phyloP scores from a whole-genome alignment of 2,888 invertebrate species.

The Hedychridium roseum region DNA sequence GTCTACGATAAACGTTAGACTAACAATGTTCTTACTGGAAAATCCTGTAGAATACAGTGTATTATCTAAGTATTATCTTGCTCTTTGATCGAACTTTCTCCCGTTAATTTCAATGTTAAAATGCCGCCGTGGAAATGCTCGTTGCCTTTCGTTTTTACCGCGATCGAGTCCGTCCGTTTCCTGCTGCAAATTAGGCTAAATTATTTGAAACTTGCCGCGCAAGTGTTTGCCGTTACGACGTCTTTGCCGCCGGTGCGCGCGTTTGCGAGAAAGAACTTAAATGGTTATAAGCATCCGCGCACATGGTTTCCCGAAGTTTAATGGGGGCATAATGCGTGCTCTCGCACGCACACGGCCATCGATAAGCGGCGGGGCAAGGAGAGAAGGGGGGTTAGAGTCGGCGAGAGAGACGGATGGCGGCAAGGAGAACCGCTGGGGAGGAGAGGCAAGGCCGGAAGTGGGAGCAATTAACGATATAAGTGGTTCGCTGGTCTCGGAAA shows the following conservation, averaged over 20 bases:
- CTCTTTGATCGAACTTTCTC: too few species aligned
- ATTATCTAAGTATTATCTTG: too few species aligned
- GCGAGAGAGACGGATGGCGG: constrained; percentile 3
- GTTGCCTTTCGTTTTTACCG: neutral
- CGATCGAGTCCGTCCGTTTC: neutral
- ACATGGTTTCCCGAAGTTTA: constrained; percentile 22
- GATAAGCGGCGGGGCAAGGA: neutral
- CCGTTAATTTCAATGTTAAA: too few species aligned
- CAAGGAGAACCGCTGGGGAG: constrained; percentile 1
- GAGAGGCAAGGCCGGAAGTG: constrained; percentile 53
- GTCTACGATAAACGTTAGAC: too few species aligned
- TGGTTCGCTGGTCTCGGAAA: constrained; percentile 60
- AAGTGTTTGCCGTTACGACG: too few species aligned
- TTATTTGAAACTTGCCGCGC: constrained; percentile 12
- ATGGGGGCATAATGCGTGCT: constrained; percentile 35
- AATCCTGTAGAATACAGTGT: too few species aligned
- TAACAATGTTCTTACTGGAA: too few species aligned
- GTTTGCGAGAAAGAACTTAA: constrained; percentile 15
- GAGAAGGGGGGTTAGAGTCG: neutral
- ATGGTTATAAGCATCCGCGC: constrained; percentile 33
- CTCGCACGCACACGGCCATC: constrained; percentile 26
- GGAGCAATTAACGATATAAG: constrained; percentile 65
- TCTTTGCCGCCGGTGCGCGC: neutral
- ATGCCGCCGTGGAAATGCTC: too few species aligned
- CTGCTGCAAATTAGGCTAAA: constrained; percentile 5